Base-by-base conservation (phyloP, 2,797 vertebrate genomes). In the Helicolenus hilgendorfi region DNA sequence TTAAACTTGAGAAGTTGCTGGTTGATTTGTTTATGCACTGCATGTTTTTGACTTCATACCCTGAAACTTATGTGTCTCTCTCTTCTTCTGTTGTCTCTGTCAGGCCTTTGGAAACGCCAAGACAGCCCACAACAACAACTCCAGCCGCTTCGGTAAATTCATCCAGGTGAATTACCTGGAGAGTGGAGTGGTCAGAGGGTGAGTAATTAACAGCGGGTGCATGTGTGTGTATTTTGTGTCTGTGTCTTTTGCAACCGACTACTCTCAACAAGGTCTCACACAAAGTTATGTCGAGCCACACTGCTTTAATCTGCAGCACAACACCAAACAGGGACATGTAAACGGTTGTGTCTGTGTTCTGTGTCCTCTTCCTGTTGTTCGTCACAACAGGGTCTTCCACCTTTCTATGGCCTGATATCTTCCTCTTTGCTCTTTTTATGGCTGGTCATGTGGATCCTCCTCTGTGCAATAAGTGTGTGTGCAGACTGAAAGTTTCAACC, bases 121-220 rank as follows among this genome's bases (percentile, higher is more conserved):
- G 96, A 99, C 99, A 0, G 99, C 99, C 31, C 98, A 99, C 93
- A 99, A 99, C 97, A 99, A 99, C 95, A 99, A 99, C 95, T 99
- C 99, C 90, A 99, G 99, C 89, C 98, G 99, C 31, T 99, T 99
- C 60, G 99, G 99, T 70, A 99, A 99, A 94, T 99, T 99, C 93
- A 99, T 99, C 95, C 99, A 99, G 96, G 99, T 99, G 89, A 99
- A 98, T 96, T 99, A 99, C 88, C 97, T 99, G 85, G 99, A 99
- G 93, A 99, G 97, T 1, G 99, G 99, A 14, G 98, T 99, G 33
- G 99, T 99, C 85, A 95, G 99, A 86, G 99, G 99, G 99, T 99
- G 80, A 98, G 98, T 96, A 87, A 76, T 85, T 62, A 55, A 53
- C 60, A 69, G 72, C 4, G 2, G 9, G 13, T 83, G 22, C 38